These are phyloP conservation scores for Eupsilia transversa DNA, from an alignment of 2,888 invertebrate species.

Conservation along the genomic window DNA sequence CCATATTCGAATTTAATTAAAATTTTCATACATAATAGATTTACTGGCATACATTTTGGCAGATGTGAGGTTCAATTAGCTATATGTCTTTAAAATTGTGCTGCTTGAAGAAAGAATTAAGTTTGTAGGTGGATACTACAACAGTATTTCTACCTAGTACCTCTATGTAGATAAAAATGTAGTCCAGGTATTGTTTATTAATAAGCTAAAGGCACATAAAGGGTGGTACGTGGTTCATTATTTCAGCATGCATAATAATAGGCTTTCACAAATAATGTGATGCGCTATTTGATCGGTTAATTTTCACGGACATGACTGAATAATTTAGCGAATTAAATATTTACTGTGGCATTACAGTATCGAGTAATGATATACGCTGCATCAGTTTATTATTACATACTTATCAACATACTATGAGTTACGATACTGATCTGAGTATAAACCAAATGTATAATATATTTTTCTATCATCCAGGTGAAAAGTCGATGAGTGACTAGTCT, in stretches of 20 bases:
- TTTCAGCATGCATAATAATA: conserved; percentile 66
- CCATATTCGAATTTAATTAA: conserved; percentile 78
- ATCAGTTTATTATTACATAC: conserved; percentile 45
- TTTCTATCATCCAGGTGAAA: neutral
- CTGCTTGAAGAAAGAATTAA: conserved; percentile 4
- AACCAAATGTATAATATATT: neutral
- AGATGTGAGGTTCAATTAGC: conserved; percentile 34
- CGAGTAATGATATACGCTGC: conserved; percentile 54
- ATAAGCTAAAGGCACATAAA: conserved; percentile 44
- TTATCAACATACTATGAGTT: neutral
- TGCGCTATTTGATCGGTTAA: conserved; percentile 70
- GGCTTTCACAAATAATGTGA: conserved; percentile 70
- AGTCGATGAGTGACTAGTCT: neutral
- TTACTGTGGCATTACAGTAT: conserved; percentile 58
- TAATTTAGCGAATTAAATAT: conserved; percentile 69
- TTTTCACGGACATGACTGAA: conserved; percentile 69
- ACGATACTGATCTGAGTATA: neutral
- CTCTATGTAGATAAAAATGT: conserved; percentile 23
- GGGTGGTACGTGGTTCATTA: conserved; percentile 56
- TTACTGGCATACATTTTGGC: conserved; percentile 59
- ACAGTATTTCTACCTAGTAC: neutral
- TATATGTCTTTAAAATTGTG: conserved; percentile 30
- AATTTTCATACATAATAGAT: conserved; percentile 72
- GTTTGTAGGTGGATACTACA: neutral
- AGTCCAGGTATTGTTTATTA: conserved; percentile 25